Conservation (phyloP, 2,888 invertebrate species). For the Lithophane leautieri region DNA sequence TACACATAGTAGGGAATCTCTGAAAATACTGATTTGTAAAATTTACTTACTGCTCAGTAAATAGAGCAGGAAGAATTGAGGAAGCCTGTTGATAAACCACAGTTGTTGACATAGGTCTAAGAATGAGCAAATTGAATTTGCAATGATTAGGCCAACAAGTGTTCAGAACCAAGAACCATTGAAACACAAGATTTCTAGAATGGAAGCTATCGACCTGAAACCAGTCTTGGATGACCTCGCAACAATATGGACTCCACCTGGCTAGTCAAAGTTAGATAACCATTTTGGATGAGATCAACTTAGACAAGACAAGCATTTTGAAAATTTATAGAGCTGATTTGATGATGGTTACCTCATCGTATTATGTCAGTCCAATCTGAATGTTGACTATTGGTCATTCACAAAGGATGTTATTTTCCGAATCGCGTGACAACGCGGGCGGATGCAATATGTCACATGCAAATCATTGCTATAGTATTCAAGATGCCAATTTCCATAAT, state of each 20-base stretch:
- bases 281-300: background rate
- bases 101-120: background rate
- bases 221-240: background rate
- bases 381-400: background rate
- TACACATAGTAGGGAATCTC: background rate
- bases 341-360: background rate
- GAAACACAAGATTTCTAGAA: background rate
- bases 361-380: conserved; percentile 1
- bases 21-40: background rate
- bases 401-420: conserved; percentile 3
- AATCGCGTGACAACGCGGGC: background rate
- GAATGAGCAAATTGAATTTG: background rate
- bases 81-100: background rate
- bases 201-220: background rate
- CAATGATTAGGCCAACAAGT: background rate
- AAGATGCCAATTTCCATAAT: background rate
- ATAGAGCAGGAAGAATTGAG: background rate
- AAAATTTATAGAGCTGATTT: background rate
- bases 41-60: background rate
- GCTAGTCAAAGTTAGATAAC: background rate
- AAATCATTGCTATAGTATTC: background rate
- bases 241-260: background rate
- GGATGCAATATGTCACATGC: conserved; percentile 4
- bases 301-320: background rate
- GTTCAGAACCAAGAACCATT: background rate